These are phyloP conservation scores for Strix uralensis DNA, from an alignment of 2,113 vertebrate genomes.

Conservation along the genomic window DNA sequence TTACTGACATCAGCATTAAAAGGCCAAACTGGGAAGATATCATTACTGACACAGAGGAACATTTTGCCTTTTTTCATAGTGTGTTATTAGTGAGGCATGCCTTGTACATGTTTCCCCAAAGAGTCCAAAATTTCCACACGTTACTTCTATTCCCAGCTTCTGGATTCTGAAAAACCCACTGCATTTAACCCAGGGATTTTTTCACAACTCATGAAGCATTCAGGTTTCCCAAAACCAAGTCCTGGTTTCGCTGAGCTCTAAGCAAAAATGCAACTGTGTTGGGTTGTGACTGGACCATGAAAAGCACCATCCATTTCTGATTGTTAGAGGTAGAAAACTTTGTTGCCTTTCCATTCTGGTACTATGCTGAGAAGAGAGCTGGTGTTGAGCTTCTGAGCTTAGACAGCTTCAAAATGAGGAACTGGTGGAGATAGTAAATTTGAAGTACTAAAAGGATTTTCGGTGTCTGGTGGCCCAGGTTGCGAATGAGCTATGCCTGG, in stretches of 20 bases:
- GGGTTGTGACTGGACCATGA: neutral
- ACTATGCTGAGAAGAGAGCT: neutral
- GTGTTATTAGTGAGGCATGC: conserved; percentile 40
- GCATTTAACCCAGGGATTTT: conserved; percentile 4
- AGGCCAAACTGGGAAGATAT: neutral
- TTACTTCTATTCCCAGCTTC: conserved; percentile 6
- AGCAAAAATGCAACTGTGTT: neutral
- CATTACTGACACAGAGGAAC: conserved; percentile 14
- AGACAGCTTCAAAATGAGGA: neutral
- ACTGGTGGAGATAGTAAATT: neutral
- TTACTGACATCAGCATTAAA: conserved; percentile 11
- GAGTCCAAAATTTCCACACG: neutral
- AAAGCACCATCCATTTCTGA: neutral
- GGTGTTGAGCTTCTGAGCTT: neutral
- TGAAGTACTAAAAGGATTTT: neutral
- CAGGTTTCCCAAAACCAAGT: neutral
- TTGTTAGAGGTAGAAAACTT: neutral
- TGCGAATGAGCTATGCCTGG: neutral
- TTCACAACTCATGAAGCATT: conserved; percentile 40
- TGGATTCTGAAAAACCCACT: neutral
- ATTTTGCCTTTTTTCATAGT: neutral
- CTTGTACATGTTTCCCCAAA: conserved; percentile 34
- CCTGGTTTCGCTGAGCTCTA: conserved; percentile 21
- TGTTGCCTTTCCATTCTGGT: neutral
- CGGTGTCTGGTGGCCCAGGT: neutral